Evolutionary conservation across 1,140 invertebrate genomes (phyloP).

Genomic region (Proales similis): DNA sequence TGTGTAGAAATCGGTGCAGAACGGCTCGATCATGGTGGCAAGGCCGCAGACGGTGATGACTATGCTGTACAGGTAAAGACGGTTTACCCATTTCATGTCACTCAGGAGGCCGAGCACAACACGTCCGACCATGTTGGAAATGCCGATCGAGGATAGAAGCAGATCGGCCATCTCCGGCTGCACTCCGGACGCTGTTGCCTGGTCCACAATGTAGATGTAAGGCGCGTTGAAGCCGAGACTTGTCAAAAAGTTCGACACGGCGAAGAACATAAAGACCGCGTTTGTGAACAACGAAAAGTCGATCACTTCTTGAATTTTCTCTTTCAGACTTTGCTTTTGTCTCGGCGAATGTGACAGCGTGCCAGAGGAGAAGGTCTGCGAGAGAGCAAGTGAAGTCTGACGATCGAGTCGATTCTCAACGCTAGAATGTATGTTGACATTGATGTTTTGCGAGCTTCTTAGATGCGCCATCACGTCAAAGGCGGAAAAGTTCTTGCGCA

Average conservation of each 20-base stretch:
- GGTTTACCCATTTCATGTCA: slow-evolving; percentile 58
- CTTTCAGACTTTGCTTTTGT: slow-evolving; percentile 22
- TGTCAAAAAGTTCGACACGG: slow-evolving; percentile 84
- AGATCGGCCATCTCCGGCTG: slow-evolving; percentile 69
- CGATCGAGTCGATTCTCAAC: no score
- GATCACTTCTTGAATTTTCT: slow-evolving; percentile 68
- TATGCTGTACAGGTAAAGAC: slow-evolving; percentile 73
- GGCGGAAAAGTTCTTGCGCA: no score
- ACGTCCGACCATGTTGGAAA: slow-evolving; percentile 58
- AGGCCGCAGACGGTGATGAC: slow-evolving; percentile 73
- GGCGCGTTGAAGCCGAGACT: slow-evolving; percentile 93
- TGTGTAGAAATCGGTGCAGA: slow-evolving; percentile 53
- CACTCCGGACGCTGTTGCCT: slow-evolving; percentile 53
- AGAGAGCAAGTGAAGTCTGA: no score
- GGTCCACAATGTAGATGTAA: slow-evolving; percentile 65
- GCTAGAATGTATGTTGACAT: no score
- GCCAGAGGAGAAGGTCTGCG: no score
- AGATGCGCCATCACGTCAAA: slow-evolving; percentile 32
- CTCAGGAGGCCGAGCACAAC: slow-evolving; percentile 47
- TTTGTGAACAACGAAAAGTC: slow-evolving; percentile 74
- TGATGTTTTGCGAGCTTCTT: slow-evolving; percentile 22
- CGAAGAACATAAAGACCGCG: slow-evolving; percentile 79
- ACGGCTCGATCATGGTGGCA: slow-evolving; percentile 66
- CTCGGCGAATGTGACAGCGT: no score
- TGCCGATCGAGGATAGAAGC: slow-evolving; percentile 79